These are phyloP conservation scores for Gambusia yucatana DNA, from an alignment of 2,797 vertebrate species.

Conservation along the genomic window DNA sequence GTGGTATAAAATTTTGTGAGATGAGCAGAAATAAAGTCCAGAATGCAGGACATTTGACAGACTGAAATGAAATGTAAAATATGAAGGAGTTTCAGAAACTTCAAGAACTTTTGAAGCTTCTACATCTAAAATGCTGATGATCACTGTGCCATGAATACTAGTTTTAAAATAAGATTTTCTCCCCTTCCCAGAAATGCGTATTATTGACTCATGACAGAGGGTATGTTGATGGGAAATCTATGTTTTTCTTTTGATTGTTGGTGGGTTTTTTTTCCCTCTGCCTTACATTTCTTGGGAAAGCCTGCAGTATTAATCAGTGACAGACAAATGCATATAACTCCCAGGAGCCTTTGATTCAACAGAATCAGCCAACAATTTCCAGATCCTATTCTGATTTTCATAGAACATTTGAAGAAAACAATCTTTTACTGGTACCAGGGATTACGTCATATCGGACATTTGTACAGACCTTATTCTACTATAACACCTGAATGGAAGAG, in stretches of 20 bases:
- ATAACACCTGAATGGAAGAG: slow-evolving; percentile 19
- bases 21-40: not conserved
- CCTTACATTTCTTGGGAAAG: slow-evolving; percentile 69
- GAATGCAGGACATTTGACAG: not conserved
- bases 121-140: slow-evolving; percentile 22
- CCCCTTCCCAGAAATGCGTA: slow-evolving; percentile 70
- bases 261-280: slow-evolving; percentile 68
- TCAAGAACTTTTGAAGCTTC: slow-evolving; percentile 14
- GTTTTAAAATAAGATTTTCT: slow-evolving; percentile 29
- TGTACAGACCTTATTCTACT: slow-evolving; percentile 15
- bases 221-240: slow-evolving; percentile 67
- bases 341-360: slow-evolving; percentile 65
- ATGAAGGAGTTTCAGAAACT: not conserved
- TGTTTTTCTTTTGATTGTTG: slow-evolving; percentile 76
- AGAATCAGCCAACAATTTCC: slow-evolving; percentile 63
- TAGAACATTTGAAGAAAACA: slow-evolving; percentile 53
- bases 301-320: slow-evolving; percentile 73
- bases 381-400: slow-evolving; percentile 62
- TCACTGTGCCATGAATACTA: slow-evolving; percentile 43
- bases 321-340: slow-evolving; percentile 58
- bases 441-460: slow-evolving; percentile 25
- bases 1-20: not conserved
- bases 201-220: slow-evolving; percentile 39
- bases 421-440: slow-evolving; percentile 41
- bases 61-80: not conserved